These are phyloP conservation scores for Onychostoma macrolepis DNA, from an alignment of 2,113 vertebrate genomes.

Conservation along the genomic window DNA sequence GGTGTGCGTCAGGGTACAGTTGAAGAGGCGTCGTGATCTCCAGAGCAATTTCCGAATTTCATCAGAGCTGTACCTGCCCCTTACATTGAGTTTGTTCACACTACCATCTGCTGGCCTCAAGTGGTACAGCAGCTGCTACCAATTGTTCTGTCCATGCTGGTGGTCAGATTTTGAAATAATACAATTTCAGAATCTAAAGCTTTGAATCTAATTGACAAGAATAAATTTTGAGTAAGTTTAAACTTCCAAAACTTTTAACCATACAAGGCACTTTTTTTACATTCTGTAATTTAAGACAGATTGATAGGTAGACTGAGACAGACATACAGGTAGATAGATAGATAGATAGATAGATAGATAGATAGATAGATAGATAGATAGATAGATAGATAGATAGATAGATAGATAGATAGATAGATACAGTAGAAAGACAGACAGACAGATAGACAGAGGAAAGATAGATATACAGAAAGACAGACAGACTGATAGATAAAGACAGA, in stretches of 20 bases:
- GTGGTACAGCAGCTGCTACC: background rate
- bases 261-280: background rate
- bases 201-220: background rate
- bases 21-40: background rate
- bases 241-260: background rate
- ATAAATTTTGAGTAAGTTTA: background rate
- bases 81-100: slow-evolving; percentile 70
- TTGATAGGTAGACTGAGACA: too few relatives aligned
- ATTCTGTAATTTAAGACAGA: background rate
- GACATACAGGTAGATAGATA: too few relatives aligned
- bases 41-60: background rate
- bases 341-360: too few relatives aligned
- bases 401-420: background rate
- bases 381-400: too few relatives aligned
- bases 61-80: background rate
- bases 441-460: too few relatives aligned
- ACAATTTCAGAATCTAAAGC: background rate
- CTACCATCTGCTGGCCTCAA: slow-evolving; percentile 76
- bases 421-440: background rate
- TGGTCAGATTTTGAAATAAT: background rate
- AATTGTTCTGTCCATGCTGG: background rate
- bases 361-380: too few relatives aligned
- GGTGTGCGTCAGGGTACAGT: background rate
- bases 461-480: too few relatives aligned
- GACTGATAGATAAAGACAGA: too few relatives aligned